phyloP scores from a whole-genome alignment of 1,140 invertebrate species.

The Drosophila pallidifrons region DNA sequence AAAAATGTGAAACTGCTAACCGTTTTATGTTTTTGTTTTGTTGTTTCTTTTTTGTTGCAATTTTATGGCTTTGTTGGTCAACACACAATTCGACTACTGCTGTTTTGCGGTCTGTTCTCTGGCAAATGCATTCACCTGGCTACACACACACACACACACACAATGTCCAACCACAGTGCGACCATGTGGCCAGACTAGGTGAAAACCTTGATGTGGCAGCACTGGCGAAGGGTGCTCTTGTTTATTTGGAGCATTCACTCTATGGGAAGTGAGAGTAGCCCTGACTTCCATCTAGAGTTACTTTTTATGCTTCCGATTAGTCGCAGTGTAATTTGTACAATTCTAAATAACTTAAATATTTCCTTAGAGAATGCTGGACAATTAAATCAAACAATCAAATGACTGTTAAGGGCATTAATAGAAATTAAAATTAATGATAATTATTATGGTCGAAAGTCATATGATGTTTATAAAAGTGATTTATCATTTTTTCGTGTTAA shows the following conservation, averaged over 20 bases:
- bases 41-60: constrained; percentile 30
- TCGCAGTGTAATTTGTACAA: constrained; percentile 3
- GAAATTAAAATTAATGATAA: background rate
- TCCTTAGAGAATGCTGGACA: background rate
- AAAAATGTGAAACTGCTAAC: constrained; percentile 65
- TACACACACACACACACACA: constrained; percentile 5
- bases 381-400: background rate
- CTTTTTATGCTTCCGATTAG: constrained; percentile 7
- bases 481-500: background rate
- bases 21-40: constrained; percentile 44
- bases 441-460: constrained; percentile 1
- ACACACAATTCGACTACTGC: constrained; percentile 20
- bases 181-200: constrained; percentile 50
- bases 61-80: constrained; percentile 47
- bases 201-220: constrained; percentile 54
- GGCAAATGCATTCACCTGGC: constrained; percentile 61
- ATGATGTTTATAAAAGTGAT: background rate
- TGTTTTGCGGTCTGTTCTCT: constrained; percentile 31
- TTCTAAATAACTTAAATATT: background rate
- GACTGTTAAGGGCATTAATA: background rate
- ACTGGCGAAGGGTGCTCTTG: constrained; percentile 54
- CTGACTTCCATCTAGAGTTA: constrained; percentile 38
- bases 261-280: constrained; percentile 25
- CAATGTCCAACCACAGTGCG: constrained; percentile 44
- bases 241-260: constrained; percentile 18